Evolutionary conservation across 1,140 invertebrate species (phyloP), one percentile per base, ranked within the genome.

Genomic region (Temnothorax longispinosus): DNA sequence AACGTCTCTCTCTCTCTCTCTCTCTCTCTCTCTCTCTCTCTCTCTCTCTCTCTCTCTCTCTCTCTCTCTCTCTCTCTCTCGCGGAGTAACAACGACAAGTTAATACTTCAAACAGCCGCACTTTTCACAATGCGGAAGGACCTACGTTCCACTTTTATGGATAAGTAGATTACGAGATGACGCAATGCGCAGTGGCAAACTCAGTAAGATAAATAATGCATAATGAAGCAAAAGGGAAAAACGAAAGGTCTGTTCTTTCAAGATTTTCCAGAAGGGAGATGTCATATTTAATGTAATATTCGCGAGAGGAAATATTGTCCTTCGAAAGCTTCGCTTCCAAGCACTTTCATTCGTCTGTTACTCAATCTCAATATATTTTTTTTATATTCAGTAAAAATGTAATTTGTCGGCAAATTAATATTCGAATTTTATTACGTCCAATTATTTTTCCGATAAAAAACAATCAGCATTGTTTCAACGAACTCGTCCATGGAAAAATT

Each of bases 141-240:
- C 52, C 80, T 11, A 41, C 54, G 80, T 84, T 75, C 80, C 54
- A 84, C 18, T 84, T 84, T 74, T 84, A 74, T 35, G n/a, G 80
- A 75, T 84, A 84, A 84, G 69, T 84, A 84, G 80, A 84, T 84
- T 84, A 84, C 52, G 69, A 74, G 54, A 84, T 84, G 80, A 84
- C 80, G 80, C 69, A 84, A 84, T 84, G 69, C 80, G 69, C 80
- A 84, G 80, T 84, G 80, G 80, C 69, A 74, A 84, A 84, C 80
- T 84, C 80, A 74, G 69, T 84, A 84, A 84, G 69, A 84, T 84
- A 84, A 84, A 84, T 84, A 84, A 82, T 82, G 80, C 54, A 82
- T 82, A 82, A 84, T 84, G 80, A 84, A 84, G 80, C 80, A 74
- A 84, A 72, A 84, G 35, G 41, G 32, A 74, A 71, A 84, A 74